Percentiles rank a stretch among this genome's conserved stretches.
These are phyloP conservation scores for Apodemus agrarius DNA, from an alignment of 2,797 vertebrate species.

Conservation along the genomic window DNA sequence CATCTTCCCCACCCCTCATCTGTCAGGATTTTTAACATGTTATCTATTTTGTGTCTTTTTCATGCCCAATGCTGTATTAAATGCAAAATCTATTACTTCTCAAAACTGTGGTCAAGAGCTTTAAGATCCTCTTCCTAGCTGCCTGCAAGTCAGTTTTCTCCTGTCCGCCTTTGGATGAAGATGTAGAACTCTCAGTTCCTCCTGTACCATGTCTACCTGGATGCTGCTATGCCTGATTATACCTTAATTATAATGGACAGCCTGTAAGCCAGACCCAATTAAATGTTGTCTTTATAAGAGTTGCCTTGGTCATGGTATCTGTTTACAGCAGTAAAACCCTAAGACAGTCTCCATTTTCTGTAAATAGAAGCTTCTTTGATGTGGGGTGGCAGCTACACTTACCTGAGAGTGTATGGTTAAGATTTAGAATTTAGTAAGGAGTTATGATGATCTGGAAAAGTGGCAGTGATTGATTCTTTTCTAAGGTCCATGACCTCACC, in stretches of 20 bases:
- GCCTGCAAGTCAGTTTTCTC: background rate
- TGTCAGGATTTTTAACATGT: background rate
- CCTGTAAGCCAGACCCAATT: background rate
- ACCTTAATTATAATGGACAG: background rate
- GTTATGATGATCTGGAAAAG: background rate
- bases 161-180: background rate
- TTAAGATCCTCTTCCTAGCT: background rate
- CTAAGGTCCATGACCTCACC: background rate
- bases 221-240: background rate
- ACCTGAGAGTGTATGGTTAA: background rate
- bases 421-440: background rate
- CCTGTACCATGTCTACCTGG: background rate
- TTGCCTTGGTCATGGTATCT: background rate
- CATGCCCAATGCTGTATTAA: background rate
- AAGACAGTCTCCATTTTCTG: background rate
- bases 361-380: background rate
- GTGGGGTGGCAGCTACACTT: background rate
- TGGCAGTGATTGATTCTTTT: background rate
- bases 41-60: background rate
- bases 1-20: background rate
- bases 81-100: background rate
- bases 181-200: background rate
- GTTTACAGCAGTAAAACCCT: background rate
- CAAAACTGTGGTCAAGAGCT: background rate
- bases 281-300: background rate